A percentile compares a stretch with the other conserved stretches of the same genome.
Evolutionary conservation across 2,113 vertebrate genomes (phyloP).

Genomic region (Eonycteris spelaea): DNA sequence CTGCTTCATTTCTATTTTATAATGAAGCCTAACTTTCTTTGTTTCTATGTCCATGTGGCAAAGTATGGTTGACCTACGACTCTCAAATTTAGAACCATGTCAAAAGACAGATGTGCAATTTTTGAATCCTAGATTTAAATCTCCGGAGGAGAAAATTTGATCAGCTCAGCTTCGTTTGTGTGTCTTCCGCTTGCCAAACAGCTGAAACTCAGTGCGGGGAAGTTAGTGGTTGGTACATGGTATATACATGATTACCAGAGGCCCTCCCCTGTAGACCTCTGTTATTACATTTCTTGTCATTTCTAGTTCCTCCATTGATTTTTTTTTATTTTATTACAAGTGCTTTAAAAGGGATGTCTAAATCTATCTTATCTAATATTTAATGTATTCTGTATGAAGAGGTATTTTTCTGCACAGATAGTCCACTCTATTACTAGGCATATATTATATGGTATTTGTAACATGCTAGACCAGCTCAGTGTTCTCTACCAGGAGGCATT

Average conservation of each 20-base stretch:
- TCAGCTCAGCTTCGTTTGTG: background rate
- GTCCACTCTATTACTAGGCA: background rate
- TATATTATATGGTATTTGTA: background rate
- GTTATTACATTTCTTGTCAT: background rate
- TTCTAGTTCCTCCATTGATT: background rate
- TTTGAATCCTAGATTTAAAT: constrained; percentile 8
- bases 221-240: background rate
- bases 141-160: background rate
- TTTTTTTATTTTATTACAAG: background rate
- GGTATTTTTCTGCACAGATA: background rate
- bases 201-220: background rate
- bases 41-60: background rate
- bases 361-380: background rate
- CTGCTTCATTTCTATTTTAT: constrained; percentile 8
- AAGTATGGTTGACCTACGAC: background rate
- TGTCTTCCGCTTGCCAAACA: background rate
- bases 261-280: background rate
- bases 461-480: background rate
- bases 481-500: background rate
- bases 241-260: background rate
- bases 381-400: background rate
- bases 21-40: background rate
- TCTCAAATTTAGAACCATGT: constrained; percentile 15
- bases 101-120: background rate
- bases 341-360: background rate